Evolutionary conservation across 1,140 invertebrate species (phyloP), one percentile per base, ranked within the genome.

Genomic region (Drosophila dunni): DNA sequence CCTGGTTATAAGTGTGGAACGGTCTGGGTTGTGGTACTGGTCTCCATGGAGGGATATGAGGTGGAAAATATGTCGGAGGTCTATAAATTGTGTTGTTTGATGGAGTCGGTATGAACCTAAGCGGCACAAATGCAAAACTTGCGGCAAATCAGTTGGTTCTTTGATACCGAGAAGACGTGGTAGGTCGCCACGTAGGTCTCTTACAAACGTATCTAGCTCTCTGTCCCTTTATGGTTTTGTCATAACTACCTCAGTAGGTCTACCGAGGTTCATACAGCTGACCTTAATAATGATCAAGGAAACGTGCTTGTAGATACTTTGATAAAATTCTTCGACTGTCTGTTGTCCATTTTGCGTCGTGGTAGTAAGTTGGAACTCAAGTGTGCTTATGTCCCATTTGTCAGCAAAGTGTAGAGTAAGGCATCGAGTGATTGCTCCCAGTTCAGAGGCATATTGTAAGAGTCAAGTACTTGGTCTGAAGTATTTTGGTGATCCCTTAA

Each of bases 351-450:
- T 48, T 20, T 77, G 63, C 1, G 56, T 34, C 10, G 65, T 40
- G 0, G 53, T 46, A 66, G 75, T 72, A 46, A 66, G 64, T 48
- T 72, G 71, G n/a, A 77, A 79, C 36, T 82, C 74, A 3, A 78
- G 11, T 4, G 65, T 80, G 1, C 45, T 34, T 9, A 75, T 4
- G 11, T 79, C 70, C 0, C 62, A 11, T 54, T 78, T 78, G 24
- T 80, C 71, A 8, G 70, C 73, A 20, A 62, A 72, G 45, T 80
- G 70, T 1, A 72, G 9, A 3, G 74, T 70, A 0, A 80, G 57
- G 33, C 58, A 76, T 29, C 29, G 64, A 0, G 65, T 34, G 0
- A 79, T 77, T 1, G 46, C 44, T 36, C 10, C 71, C 81, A 77
- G 36, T 77, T 66, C 9, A 82, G n/a, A 2, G 74, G 66, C 6